phyloP scores from a whole-genome alignment of 2,888 invertebrate species.

The Drosophila setosimentum region DNA sequence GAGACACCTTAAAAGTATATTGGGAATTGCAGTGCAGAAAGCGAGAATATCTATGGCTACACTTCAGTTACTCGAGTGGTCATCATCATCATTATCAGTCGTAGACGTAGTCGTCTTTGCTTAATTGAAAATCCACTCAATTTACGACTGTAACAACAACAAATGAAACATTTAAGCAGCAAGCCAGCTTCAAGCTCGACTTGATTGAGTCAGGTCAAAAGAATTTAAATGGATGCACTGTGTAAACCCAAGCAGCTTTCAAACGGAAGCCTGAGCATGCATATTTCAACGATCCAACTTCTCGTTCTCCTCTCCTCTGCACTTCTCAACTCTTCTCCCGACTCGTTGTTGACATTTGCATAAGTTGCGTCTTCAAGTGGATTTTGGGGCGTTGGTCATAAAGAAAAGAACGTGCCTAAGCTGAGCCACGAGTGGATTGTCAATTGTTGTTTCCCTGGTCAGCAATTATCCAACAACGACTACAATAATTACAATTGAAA shows the following conservation, averaged over 20 bases:
- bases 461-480: conserved; percentile 41
- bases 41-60: conserved; percentile 14
- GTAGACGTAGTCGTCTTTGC: conserved; percentile 17
- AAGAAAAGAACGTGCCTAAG: conserved; percentile 43
- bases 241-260: conserved; percentile 25
- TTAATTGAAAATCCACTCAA: conserved; percentile 65
- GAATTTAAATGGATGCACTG: conserved; percentile 57
- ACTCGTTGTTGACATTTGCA: conserved; percentile 61
- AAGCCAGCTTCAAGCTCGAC: conserved; percentile 65
- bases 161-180: conserved; percentile 31
- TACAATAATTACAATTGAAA: conserved; percentile 43
- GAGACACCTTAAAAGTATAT: conserved; percentile 30
- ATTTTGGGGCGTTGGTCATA: conserved; percentile 42
- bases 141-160: conserved; percentile 52
- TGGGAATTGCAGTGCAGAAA: conserved; percentile 24
- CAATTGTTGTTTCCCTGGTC: conserved; percentile 32
- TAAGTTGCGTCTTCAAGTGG: conserved; percentile 67
- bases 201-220: conserved; percentile 79
- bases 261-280: conserved; percentile 56
- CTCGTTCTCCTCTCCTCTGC: not conserved
- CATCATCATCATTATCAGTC: conserved; percentile 18
- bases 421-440: conserved; percentile 8
- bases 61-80: conserved; percentile 40
- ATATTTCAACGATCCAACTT: conserved; percentile 43
- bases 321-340: not conserved